These are phyloP conservation scores for Corythaeola cristata DNA, from an alignment of 2,113 vertebrate species.

Conservation along the genomic window DNA sequence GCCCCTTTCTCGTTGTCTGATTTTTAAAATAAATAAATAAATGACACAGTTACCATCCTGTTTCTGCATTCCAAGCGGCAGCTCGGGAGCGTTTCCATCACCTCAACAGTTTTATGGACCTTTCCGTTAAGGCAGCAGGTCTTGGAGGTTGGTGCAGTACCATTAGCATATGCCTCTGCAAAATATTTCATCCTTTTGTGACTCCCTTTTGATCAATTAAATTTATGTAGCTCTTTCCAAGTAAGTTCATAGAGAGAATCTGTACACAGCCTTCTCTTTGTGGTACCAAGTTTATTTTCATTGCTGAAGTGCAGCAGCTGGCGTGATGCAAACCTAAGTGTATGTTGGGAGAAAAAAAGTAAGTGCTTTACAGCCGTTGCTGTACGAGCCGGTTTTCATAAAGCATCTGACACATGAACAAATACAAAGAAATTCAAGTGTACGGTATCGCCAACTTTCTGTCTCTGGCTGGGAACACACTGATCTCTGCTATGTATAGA, in stretches of 20 bases:
- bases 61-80: constrained; percentile 25
- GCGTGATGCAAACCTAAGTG: neutral
- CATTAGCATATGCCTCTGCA: constrained; percentile 57
- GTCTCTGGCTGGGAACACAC: neutral
- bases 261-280: constrained; percentile 23
- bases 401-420: neutral
- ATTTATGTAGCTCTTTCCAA: constrained; percentile 16
- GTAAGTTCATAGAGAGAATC: neutral
- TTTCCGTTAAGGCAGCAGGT: constrained; percentile 33
- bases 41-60: neutral
- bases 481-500: neutral
- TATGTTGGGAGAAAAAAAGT: neutral
- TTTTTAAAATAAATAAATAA: constrained; percentile 29
- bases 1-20: neutral
- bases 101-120: constrained; percentile 46
- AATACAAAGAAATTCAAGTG: neutral
- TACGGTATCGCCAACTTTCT: neutral
- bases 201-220: constrained; percentile 68
- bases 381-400: neutral
- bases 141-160: constrained; percentile 33
- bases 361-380: neutral
- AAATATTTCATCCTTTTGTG: constrained; percentile 54
- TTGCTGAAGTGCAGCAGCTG: constrained; percentile 37
- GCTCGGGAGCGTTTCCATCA: constrained; percentile 26
- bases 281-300: constrained; percentile 37